Evolutionary conservation across 2,113 vertebrate genomes (phyloP), one percentile per base, ranked within the genome.

Genomic region (Rallus limicola): DNA sequence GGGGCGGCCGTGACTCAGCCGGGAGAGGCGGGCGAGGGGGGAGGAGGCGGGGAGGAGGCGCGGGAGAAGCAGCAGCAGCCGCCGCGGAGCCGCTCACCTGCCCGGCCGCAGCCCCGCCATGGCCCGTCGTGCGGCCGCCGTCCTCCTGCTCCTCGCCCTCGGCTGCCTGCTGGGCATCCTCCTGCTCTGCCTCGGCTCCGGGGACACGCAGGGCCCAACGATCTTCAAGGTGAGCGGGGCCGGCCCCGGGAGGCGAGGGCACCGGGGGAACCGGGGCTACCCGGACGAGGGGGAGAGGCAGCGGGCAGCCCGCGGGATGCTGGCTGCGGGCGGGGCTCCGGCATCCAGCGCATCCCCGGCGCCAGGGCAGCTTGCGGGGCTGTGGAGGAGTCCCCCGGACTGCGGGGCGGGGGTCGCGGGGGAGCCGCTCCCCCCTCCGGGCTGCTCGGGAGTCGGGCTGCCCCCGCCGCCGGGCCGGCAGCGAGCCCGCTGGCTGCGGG

Each of bases 201-300:
- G 97, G 64, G 98, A 99, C 90, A 50, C 98, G 50, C 97, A 67
- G 71, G 98, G 98, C 36, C 92, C 96, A 11, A 98, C 99, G 8
- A 90, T 91, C 71, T 98, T 98, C 95, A 98, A 98, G 99, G 99
- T 99, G 97, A 98, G 70, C 21, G 44, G 50, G 53, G 69, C 15
- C 10, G 31, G 60, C 20, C 24, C 21, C 18, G 28, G 55, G 16
- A 17, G 42, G 42, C 42, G 42, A 44, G 17, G 64, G 55, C 29
- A 19, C 11, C 5, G 12, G 36, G 42, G 42, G 10, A 26, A 48
- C 7, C 10, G 3, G 19, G 44, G 69, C 65, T 56, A 7, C 25
- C 7, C 7, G 44, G 9, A 17, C 6, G 44, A 8, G 24, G 7
- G 24, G 4, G 60, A 7, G n/a, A 50, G 15, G 25, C 77, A 3